These are phyloP conservation scores for Poeciliopsis prolifica DNA, from an alignment of 2,113 vertebrate genomes.

Conservation along the genomic window DNA sequence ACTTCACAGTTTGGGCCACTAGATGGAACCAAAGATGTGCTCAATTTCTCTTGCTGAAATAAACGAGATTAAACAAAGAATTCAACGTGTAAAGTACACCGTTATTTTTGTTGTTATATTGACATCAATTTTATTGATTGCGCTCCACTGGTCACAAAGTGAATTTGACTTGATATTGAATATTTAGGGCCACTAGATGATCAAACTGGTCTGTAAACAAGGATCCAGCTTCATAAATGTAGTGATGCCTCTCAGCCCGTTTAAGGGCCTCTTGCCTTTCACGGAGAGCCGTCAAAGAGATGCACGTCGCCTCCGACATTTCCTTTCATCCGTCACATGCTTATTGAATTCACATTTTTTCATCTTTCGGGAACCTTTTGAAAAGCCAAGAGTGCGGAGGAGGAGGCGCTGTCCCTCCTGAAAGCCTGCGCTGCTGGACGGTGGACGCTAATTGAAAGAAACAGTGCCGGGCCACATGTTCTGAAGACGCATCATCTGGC, in stretches of 20 bases:
- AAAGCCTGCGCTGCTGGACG: neutral
- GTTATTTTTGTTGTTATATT: too few relatives aligned
- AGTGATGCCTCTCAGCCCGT: too few relatives aligned
- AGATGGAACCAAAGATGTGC: neutral
- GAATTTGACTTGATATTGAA: neutral
- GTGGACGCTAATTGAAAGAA: slow-evolving; percentile 55
- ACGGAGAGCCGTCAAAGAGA: neutral
- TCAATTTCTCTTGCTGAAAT: neutral
- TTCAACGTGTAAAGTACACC: too few relatives aligned
- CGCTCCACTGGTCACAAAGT: neutral
- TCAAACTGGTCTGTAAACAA: neutral
- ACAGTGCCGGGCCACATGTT: slow-evolving; percentile 49
- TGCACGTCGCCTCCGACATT: neutral
- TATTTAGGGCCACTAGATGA: slow-evolving; percentile 9
- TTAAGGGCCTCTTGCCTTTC: neutral
- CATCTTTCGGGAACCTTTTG: neutral
- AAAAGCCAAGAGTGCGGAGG: neutral
- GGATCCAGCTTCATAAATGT: too few relatives aligned
- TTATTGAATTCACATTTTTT: neutral
- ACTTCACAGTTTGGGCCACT: neutral
- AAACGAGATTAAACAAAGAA: too few relatives aligned
- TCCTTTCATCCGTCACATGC: neutral
- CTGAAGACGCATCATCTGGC: slow-evolving; percentile 26
- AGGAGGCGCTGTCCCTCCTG: neutral
- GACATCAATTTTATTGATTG: neutral